These are phyloP conservation scores for Caenorhabditis inopinata DNA, from an alignment of 1,140 invertebrate species.

Conservation along the genomic window DNA sequence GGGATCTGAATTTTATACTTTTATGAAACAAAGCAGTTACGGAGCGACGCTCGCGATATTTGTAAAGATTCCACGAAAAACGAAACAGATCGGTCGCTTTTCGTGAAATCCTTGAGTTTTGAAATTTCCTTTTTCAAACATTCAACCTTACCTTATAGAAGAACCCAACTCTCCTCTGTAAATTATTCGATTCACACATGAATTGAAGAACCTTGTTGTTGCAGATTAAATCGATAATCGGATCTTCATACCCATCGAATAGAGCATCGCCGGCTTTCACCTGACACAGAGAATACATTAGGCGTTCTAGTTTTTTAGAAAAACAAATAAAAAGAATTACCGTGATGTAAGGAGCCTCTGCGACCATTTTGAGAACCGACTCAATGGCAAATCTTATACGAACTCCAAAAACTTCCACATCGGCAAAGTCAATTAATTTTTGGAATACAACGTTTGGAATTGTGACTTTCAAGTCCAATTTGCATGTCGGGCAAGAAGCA, in stretches of 20 bases:
- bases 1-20: too few relatives aligned
- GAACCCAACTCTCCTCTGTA: conserved; percentile 60
- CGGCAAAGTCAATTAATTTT: neutral
- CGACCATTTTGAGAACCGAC: conserved; percentile 36
- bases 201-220: conserved; percentile 37
- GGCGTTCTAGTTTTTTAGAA: conserved; percentile 26
- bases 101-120: too few relatives aligned
- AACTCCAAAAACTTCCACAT: conserved; percentile 10
- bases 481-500: conserved; percentile 54
- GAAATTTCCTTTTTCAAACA: conserved; percentile 2
- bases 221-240: conserved; percentile 53
- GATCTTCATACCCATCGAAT: conserved; percentile 63
- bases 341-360: neutral
- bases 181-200: conserved; percentile 50
- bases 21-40: too few relatives aligned
- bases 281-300: neutral
- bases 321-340: neutral
- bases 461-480: conserved; percentile 51
- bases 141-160: conserved; percentile 58
- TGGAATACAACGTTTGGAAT: conserved; percentile 63
- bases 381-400: conserved; percentile 28
- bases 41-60: too few relatives aligned
- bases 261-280: conserved; percentile 55
- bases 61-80: too few relatives aligned
- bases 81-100: too few relatives aligned